Evolutionary conservation across 2,888 invertebrate species (phyloP), one percentile per base, ranked within the genome.

Genomic region (Hedya salicella): DNA sequence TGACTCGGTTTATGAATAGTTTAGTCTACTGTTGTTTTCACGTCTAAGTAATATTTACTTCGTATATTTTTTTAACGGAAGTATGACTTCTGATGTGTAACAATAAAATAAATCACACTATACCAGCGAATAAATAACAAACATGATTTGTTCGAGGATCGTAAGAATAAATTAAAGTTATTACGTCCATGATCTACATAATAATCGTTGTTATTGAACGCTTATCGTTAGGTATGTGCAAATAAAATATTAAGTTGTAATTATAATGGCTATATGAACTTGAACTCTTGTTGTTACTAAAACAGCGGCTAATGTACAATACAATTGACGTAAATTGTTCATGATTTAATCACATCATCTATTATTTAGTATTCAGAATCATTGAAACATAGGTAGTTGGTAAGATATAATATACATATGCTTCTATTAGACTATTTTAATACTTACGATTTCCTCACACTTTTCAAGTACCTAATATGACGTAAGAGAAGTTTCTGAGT

Each of bases 191-290:
- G 63, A 64, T 50, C 63, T 50, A 50, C 32, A 62, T 53, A 30
- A 57, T 57, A 50, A 56, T 44, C 49, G 49, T 62, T 67, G 62
- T 62, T 67, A 67, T 62, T 67, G 54, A 49, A 50, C n/a, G 5
- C 32, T 56, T 56, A 54, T 67, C 61, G 40, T 52, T 17, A 52
- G 54, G 30, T 62, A 52, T 62, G 30, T 62, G 52, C 56, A 30
- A 59, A 62, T 46, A 46, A 48, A 62, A 59, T 64, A 59, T 52
- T 6, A 32, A 52, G n/a, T 30, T 13, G 25, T 44, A 39, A 14
- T 62, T 30, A 39, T 32, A 50, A 52, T 40, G 25, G 25, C 4
- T 25, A 14, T 46, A 9, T 52, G 57, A 64, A 64, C 52, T 64
- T 64, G 64, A 64, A 59, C 64, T 52, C 44, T 64, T 50, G 52